A percentile compares a stretch with the other conserved stretches of the same genome.
Evolutionary conservation across 1,140 invertebrate species (phyloP).

Genomic region (Drosophila nebulosa): DNA sequence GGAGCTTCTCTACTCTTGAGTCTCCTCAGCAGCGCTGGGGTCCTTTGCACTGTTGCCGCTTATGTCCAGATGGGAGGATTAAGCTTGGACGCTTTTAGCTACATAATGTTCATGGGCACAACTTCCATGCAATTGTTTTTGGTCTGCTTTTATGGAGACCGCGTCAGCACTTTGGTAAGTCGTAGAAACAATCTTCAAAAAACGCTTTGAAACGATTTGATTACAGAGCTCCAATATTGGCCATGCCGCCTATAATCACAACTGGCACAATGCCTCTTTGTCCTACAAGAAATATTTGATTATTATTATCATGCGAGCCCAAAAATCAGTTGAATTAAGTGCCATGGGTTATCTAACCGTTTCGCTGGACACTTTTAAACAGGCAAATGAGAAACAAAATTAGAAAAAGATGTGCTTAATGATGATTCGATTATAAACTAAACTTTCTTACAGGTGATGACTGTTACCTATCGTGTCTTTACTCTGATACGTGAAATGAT

Average conservation of each 20-base stretch:
- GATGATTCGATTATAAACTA: neutral
- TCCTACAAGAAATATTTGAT: conserved; percentile 53
- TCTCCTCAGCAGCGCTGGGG: conserved; percentile 39
- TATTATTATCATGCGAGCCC: conserved; percentile 47
- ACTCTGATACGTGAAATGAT: conserved; percentile 50
- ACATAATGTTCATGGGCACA: conserved; percentile 43
- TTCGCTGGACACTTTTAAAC: conserved; percentile 52
- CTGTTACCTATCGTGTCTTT: conserved; percentile 49
- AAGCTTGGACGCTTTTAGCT: conserved; percentile 36
- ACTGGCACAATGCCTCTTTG: conserved; percentile 48
- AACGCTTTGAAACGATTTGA: no score
- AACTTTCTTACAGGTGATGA: conserved; percentile 44
- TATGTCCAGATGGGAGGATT: conserved; percentile 44
- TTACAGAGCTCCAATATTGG: conserved; percentile 30
- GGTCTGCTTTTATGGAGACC: conserved; percentile 55
- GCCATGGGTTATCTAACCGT: conserved; percentile 52
- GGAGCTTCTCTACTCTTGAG: conserved; percentile 40
- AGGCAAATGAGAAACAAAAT: conserved; percentile 28
- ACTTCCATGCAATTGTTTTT: conserved; percentile 40
- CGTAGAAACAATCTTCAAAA: no score
- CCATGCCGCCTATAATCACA: conserved; percentile 44
- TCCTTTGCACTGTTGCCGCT: conserved; percentile 46
- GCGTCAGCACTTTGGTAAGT: conserved; percentile 29
- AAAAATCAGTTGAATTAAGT: conserved; percentile 39
- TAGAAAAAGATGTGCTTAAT: fast-evolving